Evolutionary conservation across 2,113 vertebrate species (phyloP).

Genomic region (Rhinopomastus cyanomelas): DNA sequence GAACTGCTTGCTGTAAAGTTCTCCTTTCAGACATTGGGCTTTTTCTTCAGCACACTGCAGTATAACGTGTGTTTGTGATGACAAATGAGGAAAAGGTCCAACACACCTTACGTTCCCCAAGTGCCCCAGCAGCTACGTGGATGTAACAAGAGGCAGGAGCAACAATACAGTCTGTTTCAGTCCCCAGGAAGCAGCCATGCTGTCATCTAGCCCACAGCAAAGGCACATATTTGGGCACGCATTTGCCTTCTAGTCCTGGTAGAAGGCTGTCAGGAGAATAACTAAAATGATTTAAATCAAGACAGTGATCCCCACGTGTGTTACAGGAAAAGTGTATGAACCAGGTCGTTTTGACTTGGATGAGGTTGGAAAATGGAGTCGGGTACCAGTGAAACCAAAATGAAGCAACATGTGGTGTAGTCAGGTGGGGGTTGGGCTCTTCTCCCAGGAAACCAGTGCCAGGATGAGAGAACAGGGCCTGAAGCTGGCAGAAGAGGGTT

Average conservation of each 20-base stretch:
- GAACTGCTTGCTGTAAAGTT: too few species aligned
- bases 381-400: background rate
- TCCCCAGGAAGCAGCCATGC: background rate
- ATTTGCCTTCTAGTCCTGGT: background rate
- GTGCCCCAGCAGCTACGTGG: background rate
- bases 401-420: background rate
- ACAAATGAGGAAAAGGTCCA: background rate
- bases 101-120: fast-evolving
- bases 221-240: background rate
- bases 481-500: too few species aligned
- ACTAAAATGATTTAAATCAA: background rate
- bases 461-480: too few species aligned
- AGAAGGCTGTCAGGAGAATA: background rate
- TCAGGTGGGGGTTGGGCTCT: too few species aligned
- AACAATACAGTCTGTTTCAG: background rate
- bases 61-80: background rate
- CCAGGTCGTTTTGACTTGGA: background rate
- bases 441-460: too few species aligned
- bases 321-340: background rate
- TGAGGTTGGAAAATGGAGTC: background rate
- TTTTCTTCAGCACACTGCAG: background rate
- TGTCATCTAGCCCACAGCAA: background rate
- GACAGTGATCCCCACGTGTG: fast-evolving
- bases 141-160: background rate
- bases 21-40: background rate